A percentile compares a stretch with the other conserved stretches of the same genome.
Conservation (phyloP, 2,797 vertebrate genomes). For the Coccyzus lansbergi region DNA sequence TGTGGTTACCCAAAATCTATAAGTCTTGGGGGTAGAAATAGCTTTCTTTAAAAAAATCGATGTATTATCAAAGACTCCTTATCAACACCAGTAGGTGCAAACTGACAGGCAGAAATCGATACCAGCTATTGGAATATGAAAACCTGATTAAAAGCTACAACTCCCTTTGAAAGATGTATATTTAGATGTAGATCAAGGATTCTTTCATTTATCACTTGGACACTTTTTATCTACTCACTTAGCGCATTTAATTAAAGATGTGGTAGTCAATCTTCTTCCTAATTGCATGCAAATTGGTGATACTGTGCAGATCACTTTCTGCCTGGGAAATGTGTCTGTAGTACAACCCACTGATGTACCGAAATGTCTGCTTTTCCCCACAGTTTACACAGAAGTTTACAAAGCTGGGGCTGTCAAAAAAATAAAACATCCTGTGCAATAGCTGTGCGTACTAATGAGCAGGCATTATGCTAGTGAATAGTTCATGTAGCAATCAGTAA, state of each 20-base stretch:
- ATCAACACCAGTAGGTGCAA: not conserved
- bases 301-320: conserved; percentile 12
- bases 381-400: conserved; percentile 51
- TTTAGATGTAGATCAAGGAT: conserved; percentile 32
- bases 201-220: conserved; percentile 15
- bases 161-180: conserved; percentile 18
- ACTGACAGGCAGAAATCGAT: conserved; percentile 6
- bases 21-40: not conserved
- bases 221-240: conserved; percentile 17
- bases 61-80: not conserved
- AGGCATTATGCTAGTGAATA: conserved; percentile 14
- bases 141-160: not conserved
- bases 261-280: not conserved
- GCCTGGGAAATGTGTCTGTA: conserved; percentile 19
- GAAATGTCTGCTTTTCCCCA: conserved; percentile 47
- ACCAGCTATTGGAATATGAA: not conserved
- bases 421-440: conserved; percentile 46
- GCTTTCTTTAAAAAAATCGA: not conserved
- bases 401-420: conserved; percentile 63
- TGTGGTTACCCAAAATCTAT: not conserved
- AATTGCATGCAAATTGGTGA: conserved; percentile 11
- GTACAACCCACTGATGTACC: conserved; percentile 40
- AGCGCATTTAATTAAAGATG: conserved; percentile 44
- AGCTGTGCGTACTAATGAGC: conserved; percentile 45
- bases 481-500: conserved; percentile 19